Percentiles rank a stretch among this genome's conserved stretches.
Conservation (phyloP, 2,888 invertebrate genomes). For the Zeuzera pyrina region DNA sequence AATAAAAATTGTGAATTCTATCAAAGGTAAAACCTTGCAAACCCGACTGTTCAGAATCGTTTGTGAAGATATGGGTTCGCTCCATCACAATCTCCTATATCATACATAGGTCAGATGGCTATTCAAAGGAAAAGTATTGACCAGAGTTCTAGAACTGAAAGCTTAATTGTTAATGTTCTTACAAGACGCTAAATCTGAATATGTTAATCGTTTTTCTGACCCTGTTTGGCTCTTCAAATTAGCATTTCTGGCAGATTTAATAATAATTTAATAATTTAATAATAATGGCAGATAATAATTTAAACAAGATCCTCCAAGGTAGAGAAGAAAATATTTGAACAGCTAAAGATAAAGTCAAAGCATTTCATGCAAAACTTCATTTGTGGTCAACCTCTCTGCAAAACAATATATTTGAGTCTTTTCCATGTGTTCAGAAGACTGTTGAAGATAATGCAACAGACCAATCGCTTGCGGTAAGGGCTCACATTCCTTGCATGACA, state of each 20-base stretch:
- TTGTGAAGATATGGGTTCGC: slow-evolving; percentile 24
- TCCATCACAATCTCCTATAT: slow-evolving; percentile 20
- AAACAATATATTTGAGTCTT: slow-evolving; percentile 21
- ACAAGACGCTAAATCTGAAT: slow-evolving; percentile 9
- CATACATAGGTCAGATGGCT: slow-evolving; percentile 21
- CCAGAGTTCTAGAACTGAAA: slow-evolving; percentile 2
- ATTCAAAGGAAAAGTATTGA: slow-evolving; percentile 4
- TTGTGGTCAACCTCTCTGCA: slow-evolving; percentile 15
- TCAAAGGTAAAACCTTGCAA: slow-evolving; percentile 19
- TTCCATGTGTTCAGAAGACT: slow-evolving; percentile 24
- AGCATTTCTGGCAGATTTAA: slow-evolving; percentile 19
- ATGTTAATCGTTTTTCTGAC: slow-evolving; percentile 5
- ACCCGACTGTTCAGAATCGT: slow-evolving; percentile 19
- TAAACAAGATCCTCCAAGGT: slow-evolving; percentile 16
- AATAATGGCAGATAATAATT: no score
- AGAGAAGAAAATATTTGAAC: slow-evolving; percentile 18
- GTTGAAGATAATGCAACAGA: slow-evolving; percentile 21
- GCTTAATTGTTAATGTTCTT: slow-evolving; percentile 3
- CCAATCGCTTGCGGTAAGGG: background rate
- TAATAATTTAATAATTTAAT: no score
- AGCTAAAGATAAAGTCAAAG: slow-evolving; percentile 12
- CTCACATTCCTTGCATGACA: slow-evolving; percentile 18
- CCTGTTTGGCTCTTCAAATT: slow-evolving; percentile 19
- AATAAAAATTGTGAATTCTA: slow-evolving; percentile 19
- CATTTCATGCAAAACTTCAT: slow-evolving; percentile 10